phyloP scores from a whole-genome alignment of 2,113 vertebrate genomes.

The Xerus inauris region DNA sequence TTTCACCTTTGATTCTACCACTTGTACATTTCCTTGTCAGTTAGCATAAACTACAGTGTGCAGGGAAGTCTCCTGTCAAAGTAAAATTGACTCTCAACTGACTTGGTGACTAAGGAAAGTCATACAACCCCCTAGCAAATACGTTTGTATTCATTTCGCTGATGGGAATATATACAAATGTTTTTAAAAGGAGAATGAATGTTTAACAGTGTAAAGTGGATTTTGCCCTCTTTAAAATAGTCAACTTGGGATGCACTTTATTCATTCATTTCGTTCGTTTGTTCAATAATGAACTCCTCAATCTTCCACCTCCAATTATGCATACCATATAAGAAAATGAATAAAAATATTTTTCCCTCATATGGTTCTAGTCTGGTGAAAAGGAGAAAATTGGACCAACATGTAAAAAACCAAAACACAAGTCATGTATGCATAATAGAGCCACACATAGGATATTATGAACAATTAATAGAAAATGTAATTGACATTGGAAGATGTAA shows the following conservation, averaged over 20 bases:
- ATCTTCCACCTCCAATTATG: neutral
- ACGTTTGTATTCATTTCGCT: neutral
- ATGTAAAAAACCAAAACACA: neutral
- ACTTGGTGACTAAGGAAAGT: neutral
- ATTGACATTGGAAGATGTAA: conserved; percentile 11
- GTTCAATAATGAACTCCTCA: conserved; percentile 1
- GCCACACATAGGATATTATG: neutral
- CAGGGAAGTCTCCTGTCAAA: neutral
- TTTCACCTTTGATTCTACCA: conserved; percentile 31
- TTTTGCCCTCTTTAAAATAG: neutral
- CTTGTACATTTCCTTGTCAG: neutral
- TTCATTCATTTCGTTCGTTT: no score
- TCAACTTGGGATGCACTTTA: neutral
- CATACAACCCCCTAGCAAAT: neutral
- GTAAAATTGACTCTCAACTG: neutral
- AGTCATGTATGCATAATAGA: neutral
- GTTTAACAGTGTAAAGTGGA: neutral
- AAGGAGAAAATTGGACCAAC: neutral
- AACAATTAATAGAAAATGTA: neutral
- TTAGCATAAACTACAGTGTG: conserved; percentile 2
- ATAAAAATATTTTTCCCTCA: neutral
- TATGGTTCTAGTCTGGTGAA: neutral
- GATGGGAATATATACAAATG: neutral
- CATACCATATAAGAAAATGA: neutral
- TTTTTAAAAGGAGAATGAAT: neutral